A percentile compares a stretch with the other conserved stretches of the same genome.
Evolutionary conservation across 2,797 vertebrate genomes (phyloP).

Genomic region (Micrastur ruficollis): DNA sequence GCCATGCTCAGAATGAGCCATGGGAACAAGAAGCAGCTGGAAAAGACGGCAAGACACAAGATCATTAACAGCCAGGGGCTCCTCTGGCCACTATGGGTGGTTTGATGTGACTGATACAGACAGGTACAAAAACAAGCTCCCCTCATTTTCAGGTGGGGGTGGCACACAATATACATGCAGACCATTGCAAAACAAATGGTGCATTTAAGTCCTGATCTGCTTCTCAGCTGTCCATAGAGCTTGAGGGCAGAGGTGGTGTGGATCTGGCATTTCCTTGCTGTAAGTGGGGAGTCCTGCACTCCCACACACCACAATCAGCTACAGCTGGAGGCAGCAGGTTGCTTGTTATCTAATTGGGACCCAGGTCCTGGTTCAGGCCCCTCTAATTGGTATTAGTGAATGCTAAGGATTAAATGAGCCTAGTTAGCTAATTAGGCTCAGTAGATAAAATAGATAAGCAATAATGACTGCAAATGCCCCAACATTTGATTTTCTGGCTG

Average conservation of each 20-base stretch:
- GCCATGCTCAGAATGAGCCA: neutral
- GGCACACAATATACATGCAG: neutral
- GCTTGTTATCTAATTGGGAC: neutral
- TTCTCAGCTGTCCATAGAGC: neutral
- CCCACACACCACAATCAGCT: neutral
- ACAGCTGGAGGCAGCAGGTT: neutral
- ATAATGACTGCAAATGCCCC: neutral
- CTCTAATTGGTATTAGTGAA: neutral
- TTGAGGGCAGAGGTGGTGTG: neutral
- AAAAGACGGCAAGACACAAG: fast-evolving
- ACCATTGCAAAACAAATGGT: neutral
- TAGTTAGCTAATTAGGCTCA: neutral
- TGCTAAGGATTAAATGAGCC: neutral
- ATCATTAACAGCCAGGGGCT: neutral
- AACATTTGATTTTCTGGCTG: neutral
- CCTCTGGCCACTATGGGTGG: neutral
- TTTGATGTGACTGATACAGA: neutral
- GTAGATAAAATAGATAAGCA: neutral
- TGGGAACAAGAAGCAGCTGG: neutral
- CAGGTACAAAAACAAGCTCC: neutral
- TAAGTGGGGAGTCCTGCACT: neutral
- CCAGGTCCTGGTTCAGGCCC: neutral
- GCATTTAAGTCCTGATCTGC: neutral
- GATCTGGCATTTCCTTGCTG: neutral
- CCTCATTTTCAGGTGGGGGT: fast-evolving